Evolutionary conservation across 1,140 invertebrate species (phyloP), one percentile per base, ranked within the genome.

Genomic region (Phthorimaea operculella): DNA sequence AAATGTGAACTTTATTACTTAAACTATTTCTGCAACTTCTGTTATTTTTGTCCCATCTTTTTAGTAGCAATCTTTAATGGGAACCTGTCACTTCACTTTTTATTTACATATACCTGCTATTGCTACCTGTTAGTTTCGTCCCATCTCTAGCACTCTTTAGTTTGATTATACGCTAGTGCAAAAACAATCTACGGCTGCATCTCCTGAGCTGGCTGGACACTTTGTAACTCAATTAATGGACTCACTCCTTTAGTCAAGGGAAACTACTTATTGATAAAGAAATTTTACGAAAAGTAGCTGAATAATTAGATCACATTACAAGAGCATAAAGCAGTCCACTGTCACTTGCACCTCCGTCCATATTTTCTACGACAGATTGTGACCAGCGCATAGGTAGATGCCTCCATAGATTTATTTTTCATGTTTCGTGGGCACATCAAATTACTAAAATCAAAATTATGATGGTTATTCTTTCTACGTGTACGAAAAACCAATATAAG

Each of bases 161-260:
- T 47, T 47, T 47, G 14, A 47, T 47, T 47, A 47, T 17, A 15
- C 44, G 11, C 44, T 47, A 47, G 44, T 14, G 44, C 16, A 47
- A 47, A 47, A 47, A 47, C 44, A 47, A 47, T 15, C 44, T 17
- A 6, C 12, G 44, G 44, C 16, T 9, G 36, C 8, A 4, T 39
- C 16, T 16, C 1, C 44, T 9, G 15, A 5, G 44, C 15, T 47
- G 1, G 44, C 15, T 14, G 44, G 44, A 47, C 44, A 47, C 44
- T 47, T 47, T 15, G 44, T 47, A 47, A 47, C 44, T 47, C 44
- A 47, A 47, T 47, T 47, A 47, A 47, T 17, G 44, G 15, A 47
- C 44, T 47, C 8, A 39, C 36, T 47, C 44, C 11, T 47, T 15
- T 11, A 9, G 11, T 47, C 44, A 15, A 14, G 3, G 12, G 44